These are phyloP conservation scores for Myotis daubentonii DNA, from an alignment of 2,797 vertebrate species.

Conservation along the genomic window DNA sequence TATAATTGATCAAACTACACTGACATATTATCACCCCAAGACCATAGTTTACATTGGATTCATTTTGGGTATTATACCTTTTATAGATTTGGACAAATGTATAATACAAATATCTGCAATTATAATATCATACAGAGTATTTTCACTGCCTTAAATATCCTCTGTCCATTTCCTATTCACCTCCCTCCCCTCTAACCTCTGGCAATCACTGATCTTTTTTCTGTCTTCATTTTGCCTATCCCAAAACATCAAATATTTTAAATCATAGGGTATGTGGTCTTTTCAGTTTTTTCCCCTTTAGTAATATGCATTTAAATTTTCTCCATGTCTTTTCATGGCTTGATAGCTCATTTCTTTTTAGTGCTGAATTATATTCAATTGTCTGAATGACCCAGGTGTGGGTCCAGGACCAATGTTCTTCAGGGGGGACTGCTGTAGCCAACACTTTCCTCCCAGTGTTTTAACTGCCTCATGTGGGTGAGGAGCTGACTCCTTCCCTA, in stretches of 20 bases:
- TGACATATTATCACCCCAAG: not conserved
- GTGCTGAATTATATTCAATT: not conserved
- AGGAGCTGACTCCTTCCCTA: not conserved
- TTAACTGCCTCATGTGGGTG: not conserved
- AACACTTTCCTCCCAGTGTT: not conserved
- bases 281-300: not conserved
- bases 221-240: not conserved
- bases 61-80: not conserved
- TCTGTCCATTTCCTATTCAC: not conserved
- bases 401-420: not conserved
- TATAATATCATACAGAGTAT: not conserved
- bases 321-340: not conserved
- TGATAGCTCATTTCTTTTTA: conserved; percentile 1
- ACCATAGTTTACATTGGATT: not conserved
- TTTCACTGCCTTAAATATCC: not conserved
- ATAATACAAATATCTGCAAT: not conserved
- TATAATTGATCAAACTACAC: not conserved
- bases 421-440: not conserved
- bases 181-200: not conserved
- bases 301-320: not conserved
- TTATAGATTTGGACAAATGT: not conserved
- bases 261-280: not conserved
- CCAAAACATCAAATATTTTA: not conserved
- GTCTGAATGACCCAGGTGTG: not conserved
- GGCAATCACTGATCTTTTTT: not conserved